Evolutionary conservation across 2,113 vertebrate species (phyloP).

Genomic region (Protobothrops mucrosquamatus): DNA sequence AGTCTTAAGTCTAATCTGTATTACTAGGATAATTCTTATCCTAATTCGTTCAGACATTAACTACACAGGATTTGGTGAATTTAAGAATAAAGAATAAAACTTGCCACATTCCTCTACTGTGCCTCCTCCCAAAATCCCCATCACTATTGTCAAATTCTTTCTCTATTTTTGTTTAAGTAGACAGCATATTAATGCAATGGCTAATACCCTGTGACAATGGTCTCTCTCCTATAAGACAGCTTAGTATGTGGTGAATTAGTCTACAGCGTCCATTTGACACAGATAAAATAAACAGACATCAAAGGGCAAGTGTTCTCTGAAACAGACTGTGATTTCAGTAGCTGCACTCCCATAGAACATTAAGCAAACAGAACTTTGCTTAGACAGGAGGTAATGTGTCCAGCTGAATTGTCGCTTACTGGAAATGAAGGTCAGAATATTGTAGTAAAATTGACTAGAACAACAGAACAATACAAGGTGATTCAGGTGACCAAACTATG

Average conservation of each 20-base stretch:
- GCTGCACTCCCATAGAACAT: conserved; percentile 11
- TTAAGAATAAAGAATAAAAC: conserved; percentile 28
- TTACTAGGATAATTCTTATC: not conserved
- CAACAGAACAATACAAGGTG: not conserved
- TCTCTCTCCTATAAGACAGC: conserved; percentile 4
- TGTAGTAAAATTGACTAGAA: conserved; percentile 3
- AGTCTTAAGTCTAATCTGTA: not conserved
- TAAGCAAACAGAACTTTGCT: conserved; percentile 26
- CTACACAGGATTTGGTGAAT: not conserved
- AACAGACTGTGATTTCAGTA: conserved; percentile 4
- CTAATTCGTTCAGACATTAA: not conserved
- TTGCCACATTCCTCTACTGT: not conserved
- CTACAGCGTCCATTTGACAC: not conserved
- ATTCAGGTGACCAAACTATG: conserved; percentile 20
- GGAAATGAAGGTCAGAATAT: conserved; percentile 25
- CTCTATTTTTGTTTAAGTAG: conserved; percentile 27
- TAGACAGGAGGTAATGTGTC: conserved; percentile 34
- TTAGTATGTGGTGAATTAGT: conserved; percentile 26
- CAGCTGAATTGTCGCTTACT: not conserved
- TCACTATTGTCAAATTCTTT: not conserved
- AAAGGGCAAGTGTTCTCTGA: conserved; percentile 33
- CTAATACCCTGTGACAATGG: conserved; percentile 26
- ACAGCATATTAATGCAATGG: conserved; percentile 19
- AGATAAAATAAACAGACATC: conserved; percentile 13
- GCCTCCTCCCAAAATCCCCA: not conserved